phyloP scores from a whole-genome alignment of 2,797 vertebrate species.

The Scomberomorus guttatus region DNA sequence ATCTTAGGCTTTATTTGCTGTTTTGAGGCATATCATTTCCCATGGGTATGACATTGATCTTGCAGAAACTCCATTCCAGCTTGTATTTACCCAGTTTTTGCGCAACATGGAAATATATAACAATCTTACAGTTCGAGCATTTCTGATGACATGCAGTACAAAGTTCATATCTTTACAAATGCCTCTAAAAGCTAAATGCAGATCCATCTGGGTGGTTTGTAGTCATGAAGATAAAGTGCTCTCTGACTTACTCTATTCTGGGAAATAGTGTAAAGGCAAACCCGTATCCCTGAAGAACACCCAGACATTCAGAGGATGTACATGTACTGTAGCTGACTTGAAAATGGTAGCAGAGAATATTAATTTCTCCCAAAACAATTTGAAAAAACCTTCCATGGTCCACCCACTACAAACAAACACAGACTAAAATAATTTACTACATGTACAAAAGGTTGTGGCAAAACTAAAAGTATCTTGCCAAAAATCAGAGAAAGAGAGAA shows the following conservation, averaged over 20 bases:
- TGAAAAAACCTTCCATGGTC: slow-evolving; percentile 86
- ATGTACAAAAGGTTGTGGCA: slow-evolving; percentile 88
- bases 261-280: slow-evolving; percentile 73
- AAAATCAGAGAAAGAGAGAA: slow-evolving; percentile 42
- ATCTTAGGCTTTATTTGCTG: neutral
- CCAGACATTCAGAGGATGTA: slow-evolving; percentile 87
- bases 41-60: neutral
- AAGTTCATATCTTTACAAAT: slow-evolving; percentile 44
- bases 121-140: neutral
- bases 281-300: slow-evolving; percentile 85
- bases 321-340: slow-evolving; percentile 77
- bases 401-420: slow-evolving; percentile 88
- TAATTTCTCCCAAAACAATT: slow-evolving; percentile 89
- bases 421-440: slow-evolving; percentile 80
- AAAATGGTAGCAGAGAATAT: slow-evolving; percentile 87
- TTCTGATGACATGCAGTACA: slow-evolving; percentile 42
- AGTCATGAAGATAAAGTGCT: slow-evolving; percentile 55
- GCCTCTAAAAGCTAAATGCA: slow-evolving; percentile 24
- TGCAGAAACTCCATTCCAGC: neutral
- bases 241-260: slow-evolving; percentile 66
- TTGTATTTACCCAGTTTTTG: slow-evolving; percentile 3
- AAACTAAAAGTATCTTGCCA: slow-evolving; percentile 66
- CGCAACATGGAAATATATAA: slow-evolving; percentile 8
- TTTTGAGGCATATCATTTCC: neutral
- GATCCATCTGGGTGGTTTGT: slow-evolving; percentile 44